Conservation (phyloP, 2,888 invertebrate genomes). For the Herminia tarsipennalis region DNA sequence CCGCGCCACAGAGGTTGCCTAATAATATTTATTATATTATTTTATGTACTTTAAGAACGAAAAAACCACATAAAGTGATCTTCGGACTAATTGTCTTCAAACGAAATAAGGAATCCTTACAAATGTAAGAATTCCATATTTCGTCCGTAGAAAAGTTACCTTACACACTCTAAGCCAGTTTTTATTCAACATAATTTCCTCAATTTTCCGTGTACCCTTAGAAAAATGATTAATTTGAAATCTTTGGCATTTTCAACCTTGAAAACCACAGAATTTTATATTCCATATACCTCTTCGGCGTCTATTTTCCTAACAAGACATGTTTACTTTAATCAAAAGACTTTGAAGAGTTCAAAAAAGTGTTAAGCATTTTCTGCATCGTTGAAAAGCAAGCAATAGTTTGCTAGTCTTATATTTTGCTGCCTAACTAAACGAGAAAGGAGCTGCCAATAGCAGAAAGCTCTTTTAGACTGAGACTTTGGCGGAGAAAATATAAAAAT, state of each 20-base stretch:
- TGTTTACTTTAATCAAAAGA: slow-evolving; percentile 37
- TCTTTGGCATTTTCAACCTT: slow-evolving; percentile 8
- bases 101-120: too few relatives aligned
- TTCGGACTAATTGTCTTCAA: too few relatives aligned
- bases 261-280: neutral
- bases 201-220: neutral
- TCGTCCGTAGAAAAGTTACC: too few relatives aligned
- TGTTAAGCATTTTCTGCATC: slow-evolving; percentile 34
- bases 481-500: slow-evolving; percentile 44
- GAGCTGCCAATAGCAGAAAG: slow-evolving; percentile 54
- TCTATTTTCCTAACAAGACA: slow-evolving; percentile 25
- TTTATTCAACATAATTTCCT: neutral
- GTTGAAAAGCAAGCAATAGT: slow-evolving; percentile 30
- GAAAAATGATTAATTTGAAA: neutral
- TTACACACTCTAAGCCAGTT: neutral
- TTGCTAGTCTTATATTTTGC: slow-evolving; percentile 19
- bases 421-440: slow-evolving; percentile 32
- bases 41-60: too few relatives aligned
- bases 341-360: slow-evolving; percentile 30
- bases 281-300: neutral
- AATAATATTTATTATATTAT: too few relatives aligned
- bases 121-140: too few relatives aligned
- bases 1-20: too few relatives aligned
- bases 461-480: slow-evolving; percentile 41
- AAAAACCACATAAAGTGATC: too few relatives aligned